Percentiles rank a stretch among this genome's conserved stretches.
Conservation (phyloP, 53 echinoderm and acorn worm genomes). For the Actinopyga echinites region DNA sequence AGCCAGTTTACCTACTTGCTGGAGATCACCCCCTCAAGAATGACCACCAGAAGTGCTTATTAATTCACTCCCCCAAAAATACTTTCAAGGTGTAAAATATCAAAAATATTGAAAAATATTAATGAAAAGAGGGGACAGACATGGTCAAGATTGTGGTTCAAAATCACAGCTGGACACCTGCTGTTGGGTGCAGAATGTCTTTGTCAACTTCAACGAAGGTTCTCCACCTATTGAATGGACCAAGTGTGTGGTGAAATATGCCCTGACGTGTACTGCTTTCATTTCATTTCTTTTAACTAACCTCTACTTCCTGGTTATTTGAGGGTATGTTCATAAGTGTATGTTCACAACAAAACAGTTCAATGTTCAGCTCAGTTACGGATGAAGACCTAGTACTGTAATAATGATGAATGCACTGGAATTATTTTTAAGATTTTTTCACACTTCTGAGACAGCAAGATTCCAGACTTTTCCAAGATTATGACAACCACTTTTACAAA, state of each 20-base stretch:
- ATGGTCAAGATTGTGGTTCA: slow-evolving; percentile 17
- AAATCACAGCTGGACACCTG: slow-evolving; percentile 14
- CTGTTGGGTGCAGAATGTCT: not conserved
- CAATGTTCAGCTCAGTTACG: too few relatives aligned
- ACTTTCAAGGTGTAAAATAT: not conserved
- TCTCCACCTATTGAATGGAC: not conserved
- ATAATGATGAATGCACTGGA: too few relatives aligned
- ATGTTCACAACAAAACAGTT: too few relatives aligned
- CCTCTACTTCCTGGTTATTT: too few relatives aligned
- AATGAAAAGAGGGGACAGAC: not conserved
- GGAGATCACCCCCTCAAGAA: not conserved
- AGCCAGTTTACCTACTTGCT: too few relatives aligned
- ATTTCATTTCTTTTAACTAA: not conserved
- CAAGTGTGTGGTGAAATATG: not conserved
- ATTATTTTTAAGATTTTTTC: too few relatives aligned
- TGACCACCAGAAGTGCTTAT: slow-evolving; percentile 36
- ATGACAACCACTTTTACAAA: too few relatives aligned
- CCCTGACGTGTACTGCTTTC: not conserved
- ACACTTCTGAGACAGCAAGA: too few relatives aligned
- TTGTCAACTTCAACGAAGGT: slow-evolving; percentile 16
- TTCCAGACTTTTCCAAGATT: too few relatives aligned
- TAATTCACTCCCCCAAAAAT: not conserved
- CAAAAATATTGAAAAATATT: not conserved
- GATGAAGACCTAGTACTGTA: too few relatives aligned
- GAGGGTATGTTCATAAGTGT: too few relatives aligned